These are phyloP conservation scores for Peromyscus eremicus DNA, from an alignment of 2,797 vertebrate species.

Conservation along the genomic window DNA sequence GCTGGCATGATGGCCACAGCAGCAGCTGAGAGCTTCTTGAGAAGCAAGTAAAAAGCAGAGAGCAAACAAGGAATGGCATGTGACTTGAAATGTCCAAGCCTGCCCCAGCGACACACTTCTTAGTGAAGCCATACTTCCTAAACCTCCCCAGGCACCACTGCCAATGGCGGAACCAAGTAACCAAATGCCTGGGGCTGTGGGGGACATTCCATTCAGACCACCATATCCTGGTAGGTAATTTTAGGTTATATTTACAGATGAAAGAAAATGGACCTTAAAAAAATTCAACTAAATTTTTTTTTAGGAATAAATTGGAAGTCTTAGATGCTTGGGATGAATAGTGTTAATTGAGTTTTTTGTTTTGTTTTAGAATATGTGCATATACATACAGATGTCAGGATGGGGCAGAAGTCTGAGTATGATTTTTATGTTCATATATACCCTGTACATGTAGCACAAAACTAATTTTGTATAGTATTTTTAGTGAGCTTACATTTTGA, in stretches of 20 bases:
- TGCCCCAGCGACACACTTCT: neutral
- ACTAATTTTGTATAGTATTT: neutral
- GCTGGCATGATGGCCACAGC: neutral
- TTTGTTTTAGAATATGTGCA: neutral
- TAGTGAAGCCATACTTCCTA: neutral
- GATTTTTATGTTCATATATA: neutral
- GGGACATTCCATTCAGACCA: neutral
- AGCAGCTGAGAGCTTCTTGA: neutral
- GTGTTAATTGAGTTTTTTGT: neutral
- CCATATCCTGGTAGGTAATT: neutral
- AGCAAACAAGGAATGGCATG: neutral
- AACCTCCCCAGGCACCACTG: neutral
- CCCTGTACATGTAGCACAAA: neutral
- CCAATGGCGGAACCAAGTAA: neutral
- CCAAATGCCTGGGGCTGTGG: neutral
- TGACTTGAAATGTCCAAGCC: neutral
- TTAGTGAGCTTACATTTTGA: neutral
- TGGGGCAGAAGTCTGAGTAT: neutral
- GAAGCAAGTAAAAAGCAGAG: neutral
- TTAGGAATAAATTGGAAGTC: neutral
- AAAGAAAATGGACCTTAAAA: neutral
- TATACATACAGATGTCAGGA: neutral
- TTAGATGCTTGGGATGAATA: neutral
- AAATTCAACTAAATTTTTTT: conserved; percentile 10
- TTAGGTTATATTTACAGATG: neutral